phyloP scores from a whole-genome alignment of 2,797 vertebrate species.

The Salmo trutta region DNA sequence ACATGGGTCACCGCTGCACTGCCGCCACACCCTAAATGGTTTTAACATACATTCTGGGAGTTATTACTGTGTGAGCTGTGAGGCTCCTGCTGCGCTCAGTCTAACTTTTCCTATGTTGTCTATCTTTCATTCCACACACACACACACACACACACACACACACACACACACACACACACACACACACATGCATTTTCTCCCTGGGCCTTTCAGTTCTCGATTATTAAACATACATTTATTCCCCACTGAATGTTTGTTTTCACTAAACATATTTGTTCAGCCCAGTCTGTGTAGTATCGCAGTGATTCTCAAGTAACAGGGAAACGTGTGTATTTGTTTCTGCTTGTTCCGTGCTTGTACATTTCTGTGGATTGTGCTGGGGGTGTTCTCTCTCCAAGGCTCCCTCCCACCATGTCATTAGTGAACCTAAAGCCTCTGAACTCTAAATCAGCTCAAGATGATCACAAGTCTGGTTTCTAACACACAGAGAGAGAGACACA shows the following conservation, averaged over 20 bases:
- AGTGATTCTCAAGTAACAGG: conserved; percentile 57
- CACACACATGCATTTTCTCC: conserved; percentile 28
- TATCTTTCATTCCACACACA: conserved; percentile 40
- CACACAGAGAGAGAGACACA: background rate
- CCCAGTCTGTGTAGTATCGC: conserved; percentile 56
- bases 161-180: conserved; percentile 40
- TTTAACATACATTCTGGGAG: background rate
- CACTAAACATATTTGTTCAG: conserved; percentile 69
- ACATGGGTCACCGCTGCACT: background rate
- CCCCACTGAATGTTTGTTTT: conserved; percentile 53
- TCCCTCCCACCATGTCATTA: conserved; percentile 71
- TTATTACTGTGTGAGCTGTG: background rate
- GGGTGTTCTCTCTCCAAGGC: conserved; percentile 28
- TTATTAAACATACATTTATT: conserved; percentile 55
- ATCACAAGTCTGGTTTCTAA: conserved; percentile 54
- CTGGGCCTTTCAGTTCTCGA: conserved; percentile 47
- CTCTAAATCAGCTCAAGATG: conserved; percentile 73
- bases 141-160: conserved; percentile 21
- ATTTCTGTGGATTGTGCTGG: conserved; percentile 35
- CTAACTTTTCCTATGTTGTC: conserved; percentile 13
- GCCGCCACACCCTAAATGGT: background rate
- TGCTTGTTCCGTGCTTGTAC: conserved; percentile 32
- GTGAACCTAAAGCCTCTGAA: conserved; percentile 67
- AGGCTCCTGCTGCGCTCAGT: background rate
- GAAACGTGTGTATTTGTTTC: conserved; percentile 23